These are phyloP conservation scores for Galagoides demidoff DNA, from an alignment of 2,797 vertebrate species.

Conservation along the genomic window DNA sequence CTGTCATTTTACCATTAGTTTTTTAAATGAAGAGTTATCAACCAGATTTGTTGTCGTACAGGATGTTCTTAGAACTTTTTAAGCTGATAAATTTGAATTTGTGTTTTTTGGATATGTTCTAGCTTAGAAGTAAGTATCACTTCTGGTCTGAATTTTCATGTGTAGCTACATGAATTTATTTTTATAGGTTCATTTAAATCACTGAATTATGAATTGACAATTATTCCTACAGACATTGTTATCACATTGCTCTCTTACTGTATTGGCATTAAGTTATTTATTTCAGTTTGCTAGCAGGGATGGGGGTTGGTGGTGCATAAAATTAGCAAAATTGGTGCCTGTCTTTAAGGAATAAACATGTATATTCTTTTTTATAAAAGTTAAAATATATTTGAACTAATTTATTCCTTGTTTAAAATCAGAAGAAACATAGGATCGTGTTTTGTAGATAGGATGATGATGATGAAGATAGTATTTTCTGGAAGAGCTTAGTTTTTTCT, in stretches of 20 bases:
- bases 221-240: neutral
- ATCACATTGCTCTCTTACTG: neutral
- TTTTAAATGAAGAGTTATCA: conserved; percentile 34
- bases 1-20: neutral
- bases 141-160: conserved; percentile 18
- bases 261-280: neutral
- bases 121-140: neutral
- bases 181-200: neutral
- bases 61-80: neutral
- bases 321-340: neutral
- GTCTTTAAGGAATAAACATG: neutral
- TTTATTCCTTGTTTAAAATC: conserved; percentile 30
- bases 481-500: neutral
- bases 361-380: conserved; percentile 42
- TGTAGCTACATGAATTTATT: neutral
- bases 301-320: neutral
- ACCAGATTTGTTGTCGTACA: neutral
- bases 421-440: neutral
- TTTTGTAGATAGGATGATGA: conserved; percentile 38
- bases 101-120: conserved; percentile 25
- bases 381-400: conserved; percentile 44
- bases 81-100: neutral
- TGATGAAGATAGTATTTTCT: conserved; percentile 38
- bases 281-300: neutral
- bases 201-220: neutral